These are phyloP conservation scores for Scatophagus argus DNA, from an alignment of 2,113 vertebrate species.

Conservation along the genomic window DNA sequence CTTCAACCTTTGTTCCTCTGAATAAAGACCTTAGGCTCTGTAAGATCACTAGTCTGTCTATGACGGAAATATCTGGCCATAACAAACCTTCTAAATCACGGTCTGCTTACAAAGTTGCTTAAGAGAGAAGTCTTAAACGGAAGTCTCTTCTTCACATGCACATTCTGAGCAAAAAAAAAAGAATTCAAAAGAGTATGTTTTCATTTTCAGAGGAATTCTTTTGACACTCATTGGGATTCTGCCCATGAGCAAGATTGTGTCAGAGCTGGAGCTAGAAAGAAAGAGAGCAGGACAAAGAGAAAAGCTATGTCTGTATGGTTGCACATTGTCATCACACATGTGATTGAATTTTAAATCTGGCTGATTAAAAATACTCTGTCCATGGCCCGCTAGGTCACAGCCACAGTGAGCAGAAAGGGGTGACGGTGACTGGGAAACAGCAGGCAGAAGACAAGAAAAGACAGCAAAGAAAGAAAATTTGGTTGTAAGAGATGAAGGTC, in stretches of 20 bases:
- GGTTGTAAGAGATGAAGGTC: conserved; percentile 29
- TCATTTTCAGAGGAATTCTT: neutral
- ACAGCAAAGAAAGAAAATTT: neutral
- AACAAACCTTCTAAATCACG: neutral
- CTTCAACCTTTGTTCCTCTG: neutral
- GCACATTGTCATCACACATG: conserved; percentile 58
- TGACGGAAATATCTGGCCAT: neutral
- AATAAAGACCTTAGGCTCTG: neutral
- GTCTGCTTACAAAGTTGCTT: neutral
- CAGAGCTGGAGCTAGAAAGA: conserved; percentile 1
- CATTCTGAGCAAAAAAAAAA: neutral
- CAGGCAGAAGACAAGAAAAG: neutral
- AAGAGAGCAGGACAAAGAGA: neutral
- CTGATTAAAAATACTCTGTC: neutral
- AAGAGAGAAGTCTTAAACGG: neutral
- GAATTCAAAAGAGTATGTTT: neutral
- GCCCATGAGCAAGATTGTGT: neutral
- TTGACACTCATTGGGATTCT: neutral
- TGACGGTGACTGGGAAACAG: conserved; percentile 14
- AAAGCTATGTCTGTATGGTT: neutral
- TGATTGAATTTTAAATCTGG: conserved; percentile 18
- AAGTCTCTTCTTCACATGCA: neutral
- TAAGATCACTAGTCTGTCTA: too few relatives aligned
- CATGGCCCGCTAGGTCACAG: neutral
- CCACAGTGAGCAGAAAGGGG: neutral